These are phyloP conservation scores for Ptychoptera albimana DNA, from an alignment of 2,888 invertebrate species.

Conservation along the genomic window DNA sequence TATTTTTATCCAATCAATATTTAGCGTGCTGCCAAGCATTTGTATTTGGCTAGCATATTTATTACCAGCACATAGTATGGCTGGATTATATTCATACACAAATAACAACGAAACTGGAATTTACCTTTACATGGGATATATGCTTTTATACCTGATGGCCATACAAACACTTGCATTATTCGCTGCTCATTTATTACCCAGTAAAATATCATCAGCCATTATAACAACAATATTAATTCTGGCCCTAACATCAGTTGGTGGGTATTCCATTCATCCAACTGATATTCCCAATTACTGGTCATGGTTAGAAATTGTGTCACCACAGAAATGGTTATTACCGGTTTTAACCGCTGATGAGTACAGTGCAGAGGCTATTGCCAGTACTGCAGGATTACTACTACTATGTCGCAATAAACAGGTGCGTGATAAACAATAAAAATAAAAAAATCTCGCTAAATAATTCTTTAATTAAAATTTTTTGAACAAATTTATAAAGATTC, in stretches of 20 bases:
- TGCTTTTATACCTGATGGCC: slow-evolving; percentile 51
- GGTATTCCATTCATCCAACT: slow-evolving; percentile 49
- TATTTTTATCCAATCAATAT: slow-evolving; percentile 57
- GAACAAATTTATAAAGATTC: slow-evolving; percentile 40
- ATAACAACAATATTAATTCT: slow-evolving; percentile 42
- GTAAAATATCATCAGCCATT: slow-evolving; percentile 45
- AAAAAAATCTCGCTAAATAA: neutral
- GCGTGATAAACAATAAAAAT: neutral
- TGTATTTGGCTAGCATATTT: slow-evolving; percentile 72
- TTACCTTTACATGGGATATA: slow-evolving; percentile 55
- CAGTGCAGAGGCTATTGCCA: slow-evolving; percentile 42
- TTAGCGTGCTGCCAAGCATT: slow-evolving; percentile 50
- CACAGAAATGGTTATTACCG: slow-evolving; percentile 55
- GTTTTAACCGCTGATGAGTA: slow-evolving; percentile 50
- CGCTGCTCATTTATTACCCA: slow-evolving; percentile 47
- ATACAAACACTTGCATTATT: slow-evolving; percentile 52
- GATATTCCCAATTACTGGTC: slow-evolving; percentile 48
- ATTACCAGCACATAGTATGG: slow-evolving; percentile 80
- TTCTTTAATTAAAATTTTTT: no score
- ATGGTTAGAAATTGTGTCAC: slow-evolving; percentile 54
- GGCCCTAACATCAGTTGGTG: slow-evolving; percentile 44
- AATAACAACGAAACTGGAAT: slow-evolving; percentile 49
- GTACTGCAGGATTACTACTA: slow-evolving; percentile 31
- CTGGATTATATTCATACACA: slow-evolving; percentile 59
- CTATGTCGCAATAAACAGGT: slow-evolving; percentile 55